phyloP scores from a whole-genome alignment of 1,140 invertebrate genomes.

The Orussus abietinus region DNA sequence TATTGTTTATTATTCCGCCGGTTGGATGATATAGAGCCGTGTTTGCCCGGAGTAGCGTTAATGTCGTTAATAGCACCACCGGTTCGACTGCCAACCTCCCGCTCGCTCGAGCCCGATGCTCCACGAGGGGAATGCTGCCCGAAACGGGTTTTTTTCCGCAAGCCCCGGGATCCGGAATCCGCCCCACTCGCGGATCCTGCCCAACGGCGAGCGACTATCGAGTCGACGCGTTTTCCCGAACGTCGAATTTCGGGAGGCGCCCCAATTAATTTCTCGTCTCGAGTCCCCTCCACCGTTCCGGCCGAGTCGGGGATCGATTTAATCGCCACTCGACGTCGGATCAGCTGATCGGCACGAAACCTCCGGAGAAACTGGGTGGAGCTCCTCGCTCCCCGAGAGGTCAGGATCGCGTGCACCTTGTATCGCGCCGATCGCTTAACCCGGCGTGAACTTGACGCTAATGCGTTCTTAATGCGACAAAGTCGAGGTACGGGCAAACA shows the following conservation, averaged over 20 bases:
- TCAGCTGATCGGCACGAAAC: no score
- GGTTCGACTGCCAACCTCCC: conserved; percentile 33
- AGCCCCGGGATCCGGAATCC: no score
- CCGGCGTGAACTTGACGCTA: conserved; percentile 36
- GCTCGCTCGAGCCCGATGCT: conserved; percentile 21
- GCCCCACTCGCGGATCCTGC: no score
- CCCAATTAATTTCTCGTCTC: no score
- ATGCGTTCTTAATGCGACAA: conserved; percentile 44
- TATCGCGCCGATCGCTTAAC: conserved; percentile 41
- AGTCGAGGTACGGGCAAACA: conserved; percentile 30
- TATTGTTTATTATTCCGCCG: conserved; percentile 52
- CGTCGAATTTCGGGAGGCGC: no score
- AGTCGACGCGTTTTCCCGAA: no score
- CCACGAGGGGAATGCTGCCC: no score
- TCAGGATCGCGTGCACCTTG: conserved; percentile 18
- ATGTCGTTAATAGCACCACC: conserved; percentile 51
- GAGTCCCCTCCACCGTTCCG: no score
- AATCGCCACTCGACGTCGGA: no score
- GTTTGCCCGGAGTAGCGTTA: conserved; percentile 50
- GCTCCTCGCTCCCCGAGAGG: not conserved
- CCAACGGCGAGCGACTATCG: no score
- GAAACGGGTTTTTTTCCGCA: no score
- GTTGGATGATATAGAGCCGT: conserved; percentile 48
- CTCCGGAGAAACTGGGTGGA: not conserved
- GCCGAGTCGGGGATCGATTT: no score